Base-by-base conservation (phyloP, 2,888 invertebrate species). In the Noctuana brunneofusca region DNA sequence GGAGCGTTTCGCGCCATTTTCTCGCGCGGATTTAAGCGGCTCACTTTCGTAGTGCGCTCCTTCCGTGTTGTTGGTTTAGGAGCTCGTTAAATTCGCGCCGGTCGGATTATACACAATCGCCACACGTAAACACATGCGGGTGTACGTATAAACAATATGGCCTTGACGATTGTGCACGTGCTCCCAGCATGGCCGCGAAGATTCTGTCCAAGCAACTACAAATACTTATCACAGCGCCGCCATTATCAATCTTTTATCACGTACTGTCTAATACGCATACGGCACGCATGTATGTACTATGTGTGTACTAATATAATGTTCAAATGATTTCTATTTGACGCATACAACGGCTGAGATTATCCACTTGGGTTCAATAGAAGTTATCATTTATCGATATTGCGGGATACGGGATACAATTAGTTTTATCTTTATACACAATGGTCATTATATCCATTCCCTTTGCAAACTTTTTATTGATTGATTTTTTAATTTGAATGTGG, bases 1-100 rank as follows among this genome's bases (percentile, higher is more conserved):
- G 89, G 70, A 87, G 81, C 80, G 81, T 78, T 89, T 88, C 88
- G 82, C 89, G 89, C 87, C 86, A 86, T 87, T 85, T 86, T 84
- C 77, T 69, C 43, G 55, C 49, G 49, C 48, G 27, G 22, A 49
- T 76, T 76, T 75, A 81, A 72, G 68, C 80, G 77, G 74, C 81
- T 66, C 73, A 79, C 79, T 87, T 70, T 67, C 71, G 73, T 69
- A 74, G 81, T 68, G 66, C 66, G 71, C 73, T 27, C 38, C 30
- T 16, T 41, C 30, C 14, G 41, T 50, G 55, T 41, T 55, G 41
- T 62, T 49, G n/a, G 62, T 56, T 62, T 62, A 41, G 62, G 41
- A 22, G 20, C 27, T 62, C 50, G 62, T 55, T 41, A 56, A 50
- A 56, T 62, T 62, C 55, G 55, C 49, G 8, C 63, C 66, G 70